Evolutionary conservation across 2,888 invertebrate species (phyloP), one percentile per base, ranked within the genome.

Genomic region (Drosophila differens): DNA sequence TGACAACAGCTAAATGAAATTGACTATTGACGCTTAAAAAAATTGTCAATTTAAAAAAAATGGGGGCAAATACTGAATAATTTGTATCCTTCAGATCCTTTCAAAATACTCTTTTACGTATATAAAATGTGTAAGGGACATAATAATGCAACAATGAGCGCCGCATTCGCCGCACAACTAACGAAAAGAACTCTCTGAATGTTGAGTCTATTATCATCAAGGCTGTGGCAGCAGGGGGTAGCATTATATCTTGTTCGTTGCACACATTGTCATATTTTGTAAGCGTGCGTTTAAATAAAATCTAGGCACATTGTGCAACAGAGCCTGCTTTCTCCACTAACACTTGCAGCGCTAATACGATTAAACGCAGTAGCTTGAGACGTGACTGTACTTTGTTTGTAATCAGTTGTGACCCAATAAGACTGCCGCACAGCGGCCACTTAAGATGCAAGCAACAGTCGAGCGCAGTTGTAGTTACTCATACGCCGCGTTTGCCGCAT

Each of bases 241-340:
- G 66, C 64, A 81, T 86, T 84, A 79, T 72, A 71, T 81, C 68
- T 69, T 75, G 81, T 82, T 85, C 73, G 82, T 59, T 84, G 86
- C 89, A 82, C 83, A 76, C 76, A 86, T 89, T 86, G 87, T 88
- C 70, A 68, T 76, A 54, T 70, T 54, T 32, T 37, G 60, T 33
- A 12, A 44, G 57, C 41, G 49, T 10, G 61, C 25, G 32, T n/a
- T 55, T 53, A 53, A 72, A 57, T 39, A 32, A 54, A 51, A 63
- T 49, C 72, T 53, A 28, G 67, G 51, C 61, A 49, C 44, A 53
- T 52, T 52, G 51, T 63, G 41, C 55, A 68, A 19, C 33, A 39
- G 41, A 14, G 28, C 22, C 25, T 22, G 62, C 28, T 6, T 6
- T 41, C 28, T 64, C 41, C n/a, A 14, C 28, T 22, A 28, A 28